Base-by-base conservation (phyloP, 2,888 invertebrate genomes). In the Embidobia sp. region DNA sequence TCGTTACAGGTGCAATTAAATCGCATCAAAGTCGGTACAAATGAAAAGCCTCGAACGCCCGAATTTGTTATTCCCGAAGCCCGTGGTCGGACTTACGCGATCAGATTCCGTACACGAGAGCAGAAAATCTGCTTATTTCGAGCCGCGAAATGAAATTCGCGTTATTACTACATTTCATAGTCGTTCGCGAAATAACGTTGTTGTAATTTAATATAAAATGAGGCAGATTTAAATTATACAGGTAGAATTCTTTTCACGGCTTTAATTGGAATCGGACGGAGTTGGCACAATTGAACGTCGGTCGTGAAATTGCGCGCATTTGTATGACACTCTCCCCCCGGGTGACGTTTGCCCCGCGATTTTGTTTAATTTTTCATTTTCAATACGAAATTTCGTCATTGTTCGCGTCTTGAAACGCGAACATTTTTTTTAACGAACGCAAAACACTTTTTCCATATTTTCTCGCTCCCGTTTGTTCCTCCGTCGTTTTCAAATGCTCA, bases 221-320 rank as follows among this genome's bases (percentile, higher is more conserved):
- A 37, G 44, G 29, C 11, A 8, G 55, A 67, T 55, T 46, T 46
- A 51, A 55, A 53, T 46, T 27, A 11, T 26, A 53, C 53, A 18
- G 1, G 15, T 8, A 33, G 13, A 67, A 59, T 59, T 51, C 59
- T 69, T 69, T 69, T 51, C 48, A 42, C 22, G 11, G n/a, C 42
- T 59, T 69, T 59, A 69, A 69, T 69, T 59, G 69, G 42, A 69
- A 69, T 44, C 44, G 59, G 59, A 59, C 51, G 7, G 15, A 40
- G 33, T 59, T 51, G 59, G 40, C 49, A 51, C 51, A 59, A 59
- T 59, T 69, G 69, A 59, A 69, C 35, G 49, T 51, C 49, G 31
- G 42, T 35, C 29, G 44, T 26, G 18, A 59, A 69, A 69, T 69
- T 59, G 51, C 51, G 33, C 31, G 33, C 59, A 69, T 69, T 67